Evolutionary conservation across 2,113 vertebrate genomes (phyloP).

Genomic region (Pangasianodon gigas): DNA sequence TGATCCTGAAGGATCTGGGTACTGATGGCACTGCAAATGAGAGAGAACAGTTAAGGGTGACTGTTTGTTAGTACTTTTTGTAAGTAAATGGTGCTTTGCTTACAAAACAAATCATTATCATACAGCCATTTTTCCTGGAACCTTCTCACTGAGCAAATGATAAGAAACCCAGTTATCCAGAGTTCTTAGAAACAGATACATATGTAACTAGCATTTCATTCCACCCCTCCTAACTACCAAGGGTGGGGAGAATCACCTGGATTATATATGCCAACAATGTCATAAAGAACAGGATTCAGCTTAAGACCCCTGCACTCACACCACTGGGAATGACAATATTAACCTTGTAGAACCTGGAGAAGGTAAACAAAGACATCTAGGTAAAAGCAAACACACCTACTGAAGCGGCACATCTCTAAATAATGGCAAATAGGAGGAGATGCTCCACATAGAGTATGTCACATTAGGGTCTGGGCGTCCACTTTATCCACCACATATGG

Average conservation of each 20-base stretch:
- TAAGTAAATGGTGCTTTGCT: not conserved
- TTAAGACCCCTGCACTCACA: not conserved
- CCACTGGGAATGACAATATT: not conserved
- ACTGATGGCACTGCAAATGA: conserved; percentile 83
- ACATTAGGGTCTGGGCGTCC: too few relatives aligned
- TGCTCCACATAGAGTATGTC: too few relatives aligned
- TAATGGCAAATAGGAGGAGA: not conserved
- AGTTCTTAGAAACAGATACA: not conserved
- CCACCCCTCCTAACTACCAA: too few relatives aligned
- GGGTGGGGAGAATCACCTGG: too few relatives aligned
- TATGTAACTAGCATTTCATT: not conserved
- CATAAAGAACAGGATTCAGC: not conserved
- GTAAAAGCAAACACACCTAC: not conserved
- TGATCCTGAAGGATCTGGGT: conserved; percentile 87
- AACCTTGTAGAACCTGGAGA: not conserved
- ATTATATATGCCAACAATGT: not conserved
- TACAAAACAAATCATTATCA: not conserved
- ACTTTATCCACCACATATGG: not conserved
- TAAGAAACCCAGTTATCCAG: not conserved
- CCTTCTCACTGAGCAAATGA: not conserved
- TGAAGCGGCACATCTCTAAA: not conserved
- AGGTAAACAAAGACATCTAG: not conserved
- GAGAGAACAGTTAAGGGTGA: not conserved
- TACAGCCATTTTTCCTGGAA: not conserved
- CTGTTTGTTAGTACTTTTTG: not conserved